Evolutionary conservation across 1,140 invertebrate genomes (phyloP), one percentile per base, ranked within the genome.

Genomic region (Calephelis virginiensis): DNA sequence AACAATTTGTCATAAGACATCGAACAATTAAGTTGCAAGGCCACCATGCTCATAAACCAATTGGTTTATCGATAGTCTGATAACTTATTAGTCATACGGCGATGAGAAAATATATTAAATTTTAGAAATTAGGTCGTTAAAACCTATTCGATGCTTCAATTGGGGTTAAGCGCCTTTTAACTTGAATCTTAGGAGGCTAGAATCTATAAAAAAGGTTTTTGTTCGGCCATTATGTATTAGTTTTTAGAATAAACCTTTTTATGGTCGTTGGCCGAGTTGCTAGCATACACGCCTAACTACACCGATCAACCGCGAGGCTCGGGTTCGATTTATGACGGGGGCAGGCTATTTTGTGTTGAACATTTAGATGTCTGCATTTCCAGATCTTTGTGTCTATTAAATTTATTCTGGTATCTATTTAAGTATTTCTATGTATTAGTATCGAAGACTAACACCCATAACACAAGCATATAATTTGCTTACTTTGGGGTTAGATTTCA

Each of bases 21-120:
- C 8, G 12, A 59, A 12, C 12, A 59, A 59, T 17, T 59, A 59
- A 59, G 53, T 37, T 59, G 53, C 53, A 59, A 59, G 53, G 53
- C 53, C 53, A 59, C 53, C 17, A 38, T 59, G 53, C 53, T 59
- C 38, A 59, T 12, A 10, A 59, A 28, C 12, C 53, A 69, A 71
- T 77, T 68, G 69, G 67, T 65, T 70, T 72, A 67, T 43, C 49
- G 69, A 61, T 68, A 69, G 71, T 63, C 63, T 74, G 67, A 74
- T 74, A 66, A 63, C 61, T 70, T 77, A 75, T 75, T 71, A 75
- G 62, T 62, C 61, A 66, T 72, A 70, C 66, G 71, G 67, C 62
- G 69, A 72, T 37, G 67, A 71, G 75, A 73, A 76, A 79, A 77
- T 76, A 77, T 73, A 80, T 80, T 82, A 77, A 82, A 79, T 79